Conservation (phyloP, 2,888 invertebrate species). For the Pachliopta kotzebuea region DNA sequence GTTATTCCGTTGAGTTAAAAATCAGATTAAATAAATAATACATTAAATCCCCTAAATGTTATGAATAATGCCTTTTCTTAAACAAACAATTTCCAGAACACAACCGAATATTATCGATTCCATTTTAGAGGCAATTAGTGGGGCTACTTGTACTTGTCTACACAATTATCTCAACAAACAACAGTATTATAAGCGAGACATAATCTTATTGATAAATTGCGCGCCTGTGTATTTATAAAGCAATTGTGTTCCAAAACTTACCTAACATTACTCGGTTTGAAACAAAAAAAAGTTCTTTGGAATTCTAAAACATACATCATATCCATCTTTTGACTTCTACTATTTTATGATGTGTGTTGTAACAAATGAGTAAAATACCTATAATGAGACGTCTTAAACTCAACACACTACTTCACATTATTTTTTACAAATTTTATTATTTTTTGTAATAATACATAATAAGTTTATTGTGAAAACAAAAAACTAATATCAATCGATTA, state of each 20-base stretch:
- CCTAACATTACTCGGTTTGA: background rate
- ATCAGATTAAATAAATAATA: background rate
- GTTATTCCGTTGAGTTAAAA: no score
- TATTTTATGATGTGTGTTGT: no score
- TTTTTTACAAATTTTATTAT: no score
- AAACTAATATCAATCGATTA: no score
- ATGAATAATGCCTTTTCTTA: background rate
- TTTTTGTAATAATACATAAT: no score
- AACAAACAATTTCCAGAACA: conserved; percentile 9
- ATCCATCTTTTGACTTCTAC: no score
- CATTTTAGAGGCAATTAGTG: conserved; percentile 34
- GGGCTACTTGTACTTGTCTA: conserved; percentile 30
- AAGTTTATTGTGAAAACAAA: no score
- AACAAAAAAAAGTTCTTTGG: background rate
- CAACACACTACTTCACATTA: no score
- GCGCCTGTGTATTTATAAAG: conserved; percentile 28
- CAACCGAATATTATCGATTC: conserved; percentile 30
- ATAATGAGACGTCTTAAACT: no score
- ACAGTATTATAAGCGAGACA: conserved; percentile 24
- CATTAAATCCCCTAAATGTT: background rate
- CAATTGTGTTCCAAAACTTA: conserved; percentile 16
- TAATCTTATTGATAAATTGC: conserved; percentile 31
- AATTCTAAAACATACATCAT: no score
- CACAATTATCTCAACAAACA: conserved; percentile 30
- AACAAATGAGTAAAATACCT: no score